phyloP scores from a whole-genome alignment of 1,140 invertebrate genomes.

The Penaeus vannamei region DNA sequence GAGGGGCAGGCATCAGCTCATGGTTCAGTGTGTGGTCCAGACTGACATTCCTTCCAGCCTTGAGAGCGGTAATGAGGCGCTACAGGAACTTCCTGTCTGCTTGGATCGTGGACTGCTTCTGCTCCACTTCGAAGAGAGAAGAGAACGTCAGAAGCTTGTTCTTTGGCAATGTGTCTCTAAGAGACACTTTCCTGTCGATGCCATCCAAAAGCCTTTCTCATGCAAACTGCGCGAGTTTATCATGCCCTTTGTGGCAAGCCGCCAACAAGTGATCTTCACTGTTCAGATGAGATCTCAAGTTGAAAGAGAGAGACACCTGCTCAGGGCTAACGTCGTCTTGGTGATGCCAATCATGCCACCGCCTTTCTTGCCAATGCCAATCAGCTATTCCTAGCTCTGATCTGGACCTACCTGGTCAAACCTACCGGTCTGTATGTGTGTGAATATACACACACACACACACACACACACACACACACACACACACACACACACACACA shows the following conservation, averaged over 20 bases:
- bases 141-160: background rate
- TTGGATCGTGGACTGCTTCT: background rate
- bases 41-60: slow-evolving; percentile 7
- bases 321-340: too few species aligned
- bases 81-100: slow-evolving; percentile 27
- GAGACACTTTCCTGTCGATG: background rate
- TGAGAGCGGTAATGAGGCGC: background rate
- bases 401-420: too few species aligned
- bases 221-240: background rate
- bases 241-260: background rate
- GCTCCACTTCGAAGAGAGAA: slow-evolving; percentile 23
- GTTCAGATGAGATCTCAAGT: too few species aligned
- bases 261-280: slow-evolving; percentile 25
- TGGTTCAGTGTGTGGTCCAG: slow-evolving; percentile 31
- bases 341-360: too few species aligned
- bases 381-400: too few species aligned
- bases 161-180: slow-evolving; percentile 8
- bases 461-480: too few species aligned
- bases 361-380: too few species aligned
- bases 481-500: too few species aligned
- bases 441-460: too few species aligned
- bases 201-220: background rate
- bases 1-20: slow-evolving; percentile 12
- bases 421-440: too few species aligned
- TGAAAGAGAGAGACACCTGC: too few species aligned